Evolutionary conservation across 1,140 invertebrate species (phyloP).

Genomic region (Rhopalosiphum padi): DNA sequence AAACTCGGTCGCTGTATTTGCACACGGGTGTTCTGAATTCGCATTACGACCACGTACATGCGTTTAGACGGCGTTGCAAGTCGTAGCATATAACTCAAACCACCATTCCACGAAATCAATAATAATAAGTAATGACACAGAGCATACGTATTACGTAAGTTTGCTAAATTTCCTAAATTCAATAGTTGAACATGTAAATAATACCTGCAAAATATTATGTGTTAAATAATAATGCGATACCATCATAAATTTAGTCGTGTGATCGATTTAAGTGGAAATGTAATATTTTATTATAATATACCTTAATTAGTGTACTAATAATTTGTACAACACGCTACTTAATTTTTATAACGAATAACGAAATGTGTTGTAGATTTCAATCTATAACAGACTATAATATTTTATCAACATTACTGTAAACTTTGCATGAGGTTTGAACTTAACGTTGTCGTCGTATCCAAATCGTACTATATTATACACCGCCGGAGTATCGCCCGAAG

Average conservation of each 20-base stretch:
- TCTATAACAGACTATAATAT: background rate
- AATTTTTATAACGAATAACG: background rate
- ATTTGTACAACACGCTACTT: background rate
- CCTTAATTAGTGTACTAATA: background rate
- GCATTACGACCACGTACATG: background rate
- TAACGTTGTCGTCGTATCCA: background rate
- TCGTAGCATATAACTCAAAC: background rate
- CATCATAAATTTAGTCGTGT: background rate
- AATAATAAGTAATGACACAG: background rate
- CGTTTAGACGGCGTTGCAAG: background rate
- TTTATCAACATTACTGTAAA: background rate
- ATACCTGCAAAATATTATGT: background rate
- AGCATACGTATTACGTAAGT: too few relatives aligned
- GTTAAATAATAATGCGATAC: background rate
- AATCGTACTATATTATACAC: background rate
- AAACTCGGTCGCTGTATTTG: background rate
- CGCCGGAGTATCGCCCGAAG: too few relatives aligned
- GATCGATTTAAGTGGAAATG: background rate
- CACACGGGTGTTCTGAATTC: background rate
- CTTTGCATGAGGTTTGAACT: background rate
- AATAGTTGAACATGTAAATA: background rate
- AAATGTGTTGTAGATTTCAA: background rate
- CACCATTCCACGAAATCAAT: background rate
- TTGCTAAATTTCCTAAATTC: background rate
- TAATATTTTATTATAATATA: background rate